Base-by-base conservation (phyloP, 2,888 invertebrate species). In the Doris montereyensis region DNA sequence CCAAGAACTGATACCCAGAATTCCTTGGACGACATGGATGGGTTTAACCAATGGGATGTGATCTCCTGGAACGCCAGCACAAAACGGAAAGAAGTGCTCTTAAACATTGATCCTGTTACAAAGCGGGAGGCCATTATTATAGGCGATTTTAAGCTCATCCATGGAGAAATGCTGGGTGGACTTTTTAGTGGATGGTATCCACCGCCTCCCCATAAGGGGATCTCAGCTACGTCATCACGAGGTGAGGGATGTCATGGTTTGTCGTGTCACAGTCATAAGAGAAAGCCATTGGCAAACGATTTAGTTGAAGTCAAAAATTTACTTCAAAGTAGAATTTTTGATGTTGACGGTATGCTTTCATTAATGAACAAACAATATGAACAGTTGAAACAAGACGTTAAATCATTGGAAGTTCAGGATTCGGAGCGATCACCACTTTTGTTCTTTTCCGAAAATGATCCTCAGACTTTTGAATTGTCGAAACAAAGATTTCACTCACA, bases 31-130 rank as follows among this genome's bases (percentile, higher is more conserved):
- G 82, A 87, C 28, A 75, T 89, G 21, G 97, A 97, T 89, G 97
- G 97, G 0, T 86, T 95, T 0, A 93, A 95, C 88, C 91, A 95
- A 81, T 97, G 97, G 97, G 88, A 93, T 0, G 92, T 94, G 0
- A 89, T 97, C 17, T 93, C 94, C 0, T 89, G 93, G 13, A 93
- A 95, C 73, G 77, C 80, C 62, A 71, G 88, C 85, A 95, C 95
- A 0, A 92, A 93, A 0, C 92, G 97, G 62, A 93, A 91, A 0
- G 93, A 93, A 26, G 91, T 97, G 17, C 77, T 90, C 10, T 88
- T 90, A 80, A 91, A 91, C 81, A 89, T 90, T 77, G 90, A 90
- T 77, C 88, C 88, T 1, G 76, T 72, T 0, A 71, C 79, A 0
- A 81, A 84, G 1, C 82, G 83, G 57, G 84, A 84, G 8, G 88